Percentiles rank a stretch among this genome's conserved stretches.
These are phyloP conservation scores for Neodontobutis hainanensis DNA, from an alignment of 2,113 vertebrate genomes.

Conservation along the genomic window DNA sequence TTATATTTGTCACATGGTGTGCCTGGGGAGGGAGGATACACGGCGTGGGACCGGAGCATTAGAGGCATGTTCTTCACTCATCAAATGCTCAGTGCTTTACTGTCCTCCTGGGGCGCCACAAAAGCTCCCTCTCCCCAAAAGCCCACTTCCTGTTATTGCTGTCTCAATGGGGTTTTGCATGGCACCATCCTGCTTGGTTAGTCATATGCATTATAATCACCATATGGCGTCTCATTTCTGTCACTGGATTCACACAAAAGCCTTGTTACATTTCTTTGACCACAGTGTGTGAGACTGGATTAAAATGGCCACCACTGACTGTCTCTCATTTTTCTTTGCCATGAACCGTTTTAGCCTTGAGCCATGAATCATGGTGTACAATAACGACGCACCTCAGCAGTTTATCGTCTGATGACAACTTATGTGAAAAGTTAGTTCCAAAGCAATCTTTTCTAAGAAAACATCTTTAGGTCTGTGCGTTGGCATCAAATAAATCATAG, in stretches of 20 bases:
- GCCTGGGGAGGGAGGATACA: slow-evolving; percentile 28
- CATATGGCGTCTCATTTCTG: slow-evolving; percentile 9
- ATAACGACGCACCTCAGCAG: slow-evolving; percentile 5
- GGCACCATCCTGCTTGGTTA: slow-evolving; percentile 27
- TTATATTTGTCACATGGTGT: slow-evolving; percentile 28
- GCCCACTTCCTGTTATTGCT: slow-evolving; percentile 27
- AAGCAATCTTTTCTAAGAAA: slow-evolving; percentile 18
- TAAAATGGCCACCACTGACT: slow-evolving; percentile 1
- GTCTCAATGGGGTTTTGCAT: slow-evolving; percentile 22
- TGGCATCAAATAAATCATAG: slow-evolving; percentile 27
- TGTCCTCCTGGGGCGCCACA: slow-evolving; percentile 22
- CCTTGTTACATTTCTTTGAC: not conserved
- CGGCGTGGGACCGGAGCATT: slow-evolving; percentile 36
- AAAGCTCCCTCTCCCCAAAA: slow-evolving; percentile 28
- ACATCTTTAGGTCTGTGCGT: slow-evolving; percentile 9
- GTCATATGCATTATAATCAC: not conserved
- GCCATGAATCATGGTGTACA: slow-evolving; percentile 10
- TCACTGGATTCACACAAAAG: slow-evolving; percentile 13
- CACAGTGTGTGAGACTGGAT: not conserved
- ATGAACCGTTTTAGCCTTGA: slow-evolving; percentile 11
- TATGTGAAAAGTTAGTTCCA: slow-evolving; percentile 29
- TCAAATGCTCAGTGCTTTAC: slow-evolving; percentile 32
- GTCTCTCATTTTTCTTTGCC: not conserved
- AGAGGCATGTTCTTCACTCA: slow-evolving; percentile 29
- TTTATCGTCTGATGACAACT: slow-evolving; percentile 31